Base-by-base conservation (phyloP, 2,113 vertebrate genomes). In the Lampris incognitus region DNA sequence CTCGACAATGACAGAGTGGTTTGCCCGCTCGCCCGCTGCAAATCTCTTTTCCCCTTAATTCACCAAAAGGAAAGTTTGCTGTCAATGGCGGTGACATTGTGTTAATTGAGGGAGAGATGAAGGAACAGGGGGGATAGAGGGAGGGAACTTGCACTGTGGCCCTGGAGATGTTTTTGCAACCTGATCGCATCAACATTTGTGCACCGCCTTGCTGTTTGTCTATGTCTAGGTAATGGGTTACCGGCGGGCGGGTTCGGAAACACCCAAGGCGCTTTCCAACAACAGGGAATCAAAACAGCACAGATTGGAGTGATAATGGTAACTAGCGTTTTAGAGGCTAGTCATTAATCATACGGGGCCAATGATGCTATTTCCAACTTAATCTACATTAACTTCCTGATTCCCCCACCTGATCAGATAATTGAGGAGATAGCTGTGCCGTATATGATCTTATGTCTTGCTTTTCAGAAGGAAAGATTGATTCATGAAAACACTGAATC, bases 111-210 rank as follows among this genome's bases (percentile, higher is more conserved):
- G 90, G 86, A 85, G 72, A 69, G 85, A 81, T 85, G 79, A 83
- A 88, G 84, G 90, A 83, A 82, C 83, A 85, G 75, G 52, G 50
- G 56, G 42, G 70, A 61, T 89, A 61, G 61, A 55, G 60, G 66
- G 56, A 71, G 63, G 13, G 56, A 11, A 49, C 5, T 59, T 72
- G 79, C 2, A 49, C 59, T 56, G 81, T 91, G 92, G 92, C 93
- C 95, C 93, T 92, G 89, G 91, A 95, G 94, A 94, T 94, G 93
- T 95, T 96, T 97, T 95, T 83, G 92, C 92, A 95, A 91, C 90
- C 93, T 89, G 93, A 91, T 88, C 94, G 88, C 88, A 91, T 94
- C 90, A 94, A 95, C 94, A 91, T 93, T 94, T 87, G 77, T 83
- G 92, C 90, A 88, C 89, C 87, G 89, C 91, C 85, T 81, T 73